Conservation (phyloP, 2,113 vertebrate species). For the Urocolius indicus region DNA sequence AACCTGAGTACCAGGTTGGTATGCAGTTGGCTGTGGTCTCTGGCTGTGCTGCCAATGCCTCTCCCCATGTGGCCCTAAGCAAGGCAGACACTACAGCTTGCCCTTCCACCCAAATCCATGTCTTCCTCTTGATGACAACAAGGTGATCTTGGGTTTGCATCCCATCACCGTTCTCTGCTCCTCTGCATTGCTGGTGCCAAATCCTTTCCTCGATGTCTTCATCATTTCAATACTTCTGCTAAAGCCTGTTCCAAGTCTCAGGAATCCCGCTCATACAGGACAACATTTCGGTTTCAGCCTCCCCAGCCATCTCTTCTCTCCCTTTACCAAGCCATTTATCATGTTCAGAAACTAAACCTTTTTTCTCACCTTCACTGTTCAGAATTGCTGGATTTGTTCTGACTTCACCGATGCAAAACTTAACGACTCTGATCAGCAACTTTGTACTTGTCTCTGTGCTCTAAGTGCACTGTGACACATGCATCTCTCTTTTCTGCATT, state of each 20-base stretch:
- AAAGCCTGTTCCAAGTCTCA: not conserved
- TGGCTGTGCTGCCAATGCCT: not conserved
- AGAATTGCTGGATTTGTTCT: not conserved
- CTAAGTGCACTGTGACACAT: not conserved
- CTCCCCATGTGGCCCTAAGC: fast-evolving
- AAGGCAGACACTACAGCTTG: not conserved
- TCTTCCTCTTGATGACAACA: not conserved
- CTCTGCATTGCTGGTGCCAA: not conserved
- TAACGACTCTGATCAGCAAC: not conserved
- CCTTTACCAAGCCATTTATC: not conserved
- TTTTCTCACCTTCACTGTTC: no score
- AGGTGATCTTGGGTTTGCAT: not conserved
- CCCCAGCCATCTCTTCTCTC: not conserved
- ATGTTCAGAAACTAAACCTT: fast-evolving
- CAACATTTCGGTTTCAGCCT: not conserved
- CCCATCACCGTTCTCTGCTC: not conserved
- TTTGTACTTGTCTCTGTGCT: not conserved
- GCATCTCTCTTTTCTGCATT: not conserved
- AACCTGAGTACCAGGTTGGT: not conserved
- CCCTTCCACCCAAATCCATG: no score
- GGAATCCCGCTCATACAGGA: not conserved
- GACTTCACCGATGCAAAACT: not conserved
- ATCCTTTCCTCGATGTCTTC: not conserved
- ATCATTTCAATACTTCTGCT: not conserved
- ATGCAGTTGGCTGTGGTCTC: not conserved